A percentile compares a stretch with the other conserved stretches of the same genome.
Conservation (phyloP, 2,113 vertebrate species). For the Malurus elegans region DNA sequence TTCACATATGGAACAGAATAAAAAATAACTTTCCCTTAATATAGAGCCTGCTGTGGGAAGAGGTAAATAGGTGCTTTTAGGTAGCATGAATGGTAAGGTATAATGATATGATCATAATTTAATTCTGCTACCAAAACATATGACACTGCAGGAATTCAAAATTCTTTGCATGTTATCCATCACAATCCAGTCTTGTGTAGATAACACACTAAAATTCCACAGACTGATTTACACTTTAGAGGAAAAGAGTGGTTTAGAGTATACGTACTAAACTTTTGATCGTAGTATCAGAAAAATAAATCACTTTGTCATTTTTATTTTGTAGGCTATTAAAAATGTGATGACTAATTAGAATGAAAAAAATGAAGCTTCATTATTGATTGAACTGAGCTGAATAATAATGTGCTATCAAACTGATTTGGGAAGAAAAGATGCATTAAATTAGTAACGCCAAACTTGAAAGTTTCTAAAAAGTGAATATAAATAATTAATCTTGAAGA, state of each 20-base stretch:
- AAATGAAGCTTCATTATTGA: not conserved
- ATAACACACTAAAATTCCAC: not conserved
- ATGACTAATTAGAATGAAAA: slow-evolving; percentile 31
- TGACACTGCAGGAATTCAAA: not conserved
- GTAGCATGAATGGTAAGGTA: not conserved
- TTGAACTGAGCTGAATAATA: not conserved
- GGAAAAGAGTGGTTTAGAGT: not conserved
- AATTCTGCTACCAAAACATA: not conserved
- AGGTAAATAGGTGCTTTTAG: not conserved
- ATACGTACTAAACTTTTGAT: not conserved
- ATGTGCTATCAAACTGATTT: not conserved
- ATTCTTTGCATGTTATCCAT: not conserved
- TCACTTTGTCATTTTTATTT: not conserved
- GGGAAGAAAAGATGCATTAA: not conserved
- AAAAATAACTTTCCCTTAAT: not conserved
- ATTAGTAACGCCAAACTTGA: not conserved
- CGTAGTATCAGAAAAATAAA: not conserved
- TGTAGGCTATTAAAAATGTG: slow-evolving; percentile 15
- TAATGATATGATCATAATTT: not conserved
- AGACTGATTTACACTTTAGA: not conserved
- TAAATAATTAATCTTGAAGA: slow-evolving; percentile 30
- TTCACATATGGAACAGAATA: not conserved
- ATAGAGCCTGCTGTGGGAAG: not conserved
- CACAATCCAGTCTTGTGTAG: not conserved
- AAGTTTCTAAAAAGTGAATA: not conserved